Percentiles rank a stretch among this genome's conserved stretches.
Conservation (phyloP, 2,797 vertebrate species). For the Carduelis carduelis region DNA sequence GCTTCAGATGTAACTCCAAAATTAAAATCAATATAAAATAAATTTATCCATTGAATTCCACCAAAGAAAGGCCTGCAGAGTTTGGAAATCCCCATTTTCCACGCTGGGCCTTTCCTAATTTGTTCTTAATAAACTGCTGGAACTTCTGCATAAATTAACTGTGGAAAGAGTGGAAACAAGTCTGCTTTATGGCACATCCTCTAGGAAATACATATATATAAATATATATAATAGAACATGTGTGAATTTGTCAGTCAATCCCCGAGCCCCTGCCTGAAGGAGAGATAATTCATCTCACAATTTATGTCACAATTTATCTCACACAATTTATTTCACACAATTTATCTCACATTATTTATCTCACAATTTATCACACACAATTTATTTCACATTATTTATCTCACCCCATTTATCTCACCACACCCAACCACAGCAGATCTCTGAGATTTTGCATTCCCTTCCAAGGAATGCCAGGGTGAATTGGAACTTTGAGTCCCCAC, state of each 20-base stretch:
- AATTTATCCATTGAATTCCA: background rate
- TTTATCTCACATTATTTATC: background rate
- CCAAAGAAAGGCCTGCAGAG: background rate
- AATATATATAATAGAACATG: fast-evolving
- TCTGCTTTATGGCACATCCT: background rate
- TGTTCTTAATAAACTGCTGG: background rate
- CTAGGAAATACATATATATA: background rate
- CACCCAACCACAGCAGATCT: background rate
- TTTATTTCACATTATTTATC: too few species aligned
- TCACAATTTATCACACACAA: background rate
- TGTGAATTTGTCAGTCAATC: background rate
- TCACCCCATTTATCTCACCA: background rate
- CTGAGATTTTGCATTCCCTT: conserved; percentile 27
- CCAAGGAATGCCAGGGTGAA: conserved; percentile 39
- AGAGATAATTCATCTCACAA: conserved; percentile 1
- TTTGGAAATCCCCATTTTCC: background rate
- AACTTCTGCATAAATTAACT: background rate
- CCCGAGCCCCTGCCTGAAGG: background rate
- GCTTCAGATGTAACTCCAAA: background rate
- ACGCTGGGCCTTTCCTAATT: fast-evolving
- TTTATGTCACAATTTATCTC: background rate
- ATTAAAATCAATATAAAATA: background rate
- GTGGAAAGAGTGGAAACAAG: background rate
- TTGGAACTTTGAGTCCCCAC: conserved; percentile 14
- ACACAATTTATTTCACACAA: background rate